phyloP scores from a whole-genome alignment of 2,113 vertebrate genomes.

The Hydropotes inermis region DNA sequence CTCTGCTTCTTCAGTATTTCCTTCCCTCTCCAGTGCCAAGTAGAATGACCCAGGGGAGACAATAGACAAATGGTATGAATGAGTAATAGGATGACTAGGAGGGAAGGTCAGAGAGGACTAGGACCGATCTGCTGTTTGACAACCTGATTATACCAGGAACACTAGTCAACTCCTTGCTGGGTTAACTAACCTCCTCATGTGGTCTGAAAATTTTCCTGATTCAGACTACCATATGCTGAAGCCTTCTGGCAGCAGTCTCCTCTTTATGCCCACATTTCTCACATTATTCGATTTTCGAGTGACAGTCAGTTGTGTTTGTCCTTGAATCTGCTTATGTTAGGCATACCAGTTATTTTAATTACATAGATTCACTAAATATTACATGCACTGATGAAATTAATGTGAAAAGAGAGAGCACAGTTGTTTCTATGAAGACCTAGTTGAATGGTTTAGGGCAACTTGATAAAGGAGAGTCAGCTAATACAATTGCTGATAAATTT shows the following conservation, averaged over 20 bases:
- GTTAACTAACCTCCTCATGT: not conserved
- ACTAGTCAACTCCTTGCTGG: not conserved
- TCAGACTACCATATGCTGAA: rapidly evolving
- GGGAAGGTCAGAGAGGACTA: not conserved
- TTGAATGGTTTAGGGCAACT: not conserved
- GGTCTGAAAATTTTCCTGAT: not conserved
- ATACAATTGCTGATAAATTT: not conserved
- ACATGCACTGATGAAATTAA: not conserved
- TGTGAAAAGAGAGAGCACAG: not conserved
- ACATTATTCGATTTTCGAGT: not conserved
- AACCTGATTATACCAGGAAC: not conserved
- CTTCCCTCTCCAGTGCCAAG: not conserved
- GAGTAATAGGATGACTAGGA: not conserved
- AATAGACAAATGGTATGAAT: not conserved
- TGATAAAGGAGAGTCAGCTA: not conserved
- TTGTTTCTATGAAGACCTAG: not conserved
- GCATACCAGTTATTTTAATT: not conserved
- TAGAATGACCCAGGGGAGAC: not conserved
- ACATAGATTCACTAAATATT: not conserved
- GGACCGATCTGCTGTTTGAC: not conserved
- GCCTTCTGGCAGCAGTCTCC: rapidly evolving
- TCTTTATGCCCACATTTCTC: not conserved
- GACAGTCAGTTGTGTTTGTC: not conserved
- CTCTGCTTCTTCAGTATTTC: not conserved
- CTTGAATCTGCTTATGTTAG: not conserved